Base-by-base conservation (phyloP, 2,113 vertebrate species). In the Ammospiza caudacuta region DNA sequence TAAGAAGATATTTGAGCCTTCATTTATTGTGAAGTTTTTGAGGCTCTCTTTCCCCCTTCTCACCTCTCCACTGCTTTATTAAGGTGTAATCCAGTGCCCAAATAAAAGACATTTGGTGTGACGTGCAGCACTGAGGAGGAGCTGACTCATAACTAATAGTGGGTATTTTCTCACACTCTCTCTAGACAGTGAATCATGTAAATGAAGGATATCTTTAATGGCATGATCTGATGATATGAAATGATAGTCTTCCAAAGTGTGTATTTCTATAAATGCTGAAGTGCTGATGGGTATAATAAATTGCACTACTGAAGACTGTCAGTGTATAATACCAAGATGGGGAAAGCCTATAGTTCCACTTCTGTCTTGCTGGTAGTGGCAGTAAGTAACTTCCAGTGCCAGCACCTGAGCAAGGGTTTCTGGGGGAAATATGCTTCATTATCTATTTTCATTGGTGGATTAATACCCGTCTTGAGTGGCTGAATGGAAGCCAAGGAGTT, bases 161-260 rank as follows among this genome's bases (percentile, higher is more conserved):
- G 93, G 90, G 23, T n/a, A 58, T 93, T 93, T 95, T 91, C 82
- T 83, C 76, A 49, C 85, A 68, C 63, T 87, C 46, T 87, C 55
- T 85, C 87, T 95, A 87, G 81, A 83, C 72, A 80, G 70, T 80
- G 89, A 93, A 55, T 91, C 73, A 59, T 77, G 70, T 70, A 92
- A 95, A 93, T 83, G 85, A 91, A 96, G 72, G 63, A 80, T 94
- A 72, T 67, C 82, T 90, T 94, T 81, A 92, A 81, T 85, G 70
- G 68, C 61, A 82, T 92, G 77, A 89, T 88, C 73, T 78, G 74
- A 92, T 95, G 44, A 93, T 79, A 80, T 86, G 79, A 91, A 76
- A 85, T 89, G 14, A 70, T 93, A 85, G 64, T 88, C 57, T 93
- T 90, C 64, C 66, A 89, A 73, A 77, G 68, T 59, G 16, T 84